A percentile compares a stretch with the other conserved stretches of the same genome.
These are phyloP conservation scores for Acleris emargana DNA, from an alignment of 2,888 invertebrate species.

Conservation along the genomic window DNA sequence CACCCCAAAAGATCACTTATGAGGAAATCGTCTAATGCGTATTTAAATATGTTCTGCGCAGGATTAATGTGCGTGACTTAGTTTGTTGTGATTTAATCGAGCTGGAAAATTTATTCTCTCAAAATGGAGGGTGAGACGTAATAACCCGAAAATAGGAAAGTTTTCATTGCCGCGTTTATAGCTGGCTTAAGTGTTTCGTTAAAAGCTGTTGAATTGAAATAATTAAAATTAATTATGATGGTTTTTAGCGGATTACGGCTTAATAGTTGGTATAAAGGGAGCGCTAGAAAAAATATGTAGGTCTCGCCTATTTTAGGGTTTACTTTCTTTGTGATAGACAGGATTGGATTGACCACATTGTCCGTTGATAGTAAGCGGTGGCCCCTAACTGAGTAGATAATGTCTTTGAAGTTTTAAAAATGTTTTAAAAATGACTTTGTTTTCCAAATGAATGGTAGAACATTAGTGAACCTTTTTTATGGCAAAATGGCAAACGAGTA, in stretches of 20 bases:
- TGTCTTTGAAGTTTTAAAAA: no score
- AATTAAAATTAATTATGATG: neutral
- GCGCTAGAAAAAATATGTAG: no score
- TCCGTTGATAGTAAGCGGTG: no score
- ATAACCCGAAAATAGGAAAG: slow-evolving; percentile 71
- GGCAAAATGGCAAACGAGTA: no score
- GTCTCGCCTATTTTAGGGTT: no score
- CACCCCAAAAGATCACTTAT: slow-evolving; percentile 56
- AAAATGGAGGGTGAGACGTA: slow-evolving; percentile 50
- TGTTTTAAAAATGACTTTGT: no score
- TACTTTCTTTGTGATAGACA: no score
- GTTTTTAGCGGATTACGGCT: neutral
- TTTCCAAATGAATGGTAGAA: no score
- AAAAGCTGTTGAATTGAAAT: slow-evolving; percentile 14
- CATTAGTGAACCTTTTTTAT: no score
- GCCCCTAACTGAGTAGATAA: no score
- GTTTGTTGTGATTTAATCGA: slow-evolving; percentile 59
- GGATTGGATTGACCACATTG: no score
- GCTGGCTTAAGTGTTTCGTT: slow-evolving; percentile 48
- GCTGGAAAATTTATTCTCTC: slow-evolving; percentile 64
- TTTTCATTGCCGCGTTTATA: slow-evolving; percentile 67
- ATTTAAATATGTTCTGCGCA: slow-evolving; percentile 66
- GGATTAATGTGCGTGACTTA: slow-evolving; percentile 60
- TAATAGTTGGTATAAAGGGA: no score
- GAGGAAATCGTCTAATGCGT: slow-evolving; percentile 68